Base-by-base conservation (phyloP, 2,797 vertebrate genomes). In the Holocentrus rufus region DNA sequence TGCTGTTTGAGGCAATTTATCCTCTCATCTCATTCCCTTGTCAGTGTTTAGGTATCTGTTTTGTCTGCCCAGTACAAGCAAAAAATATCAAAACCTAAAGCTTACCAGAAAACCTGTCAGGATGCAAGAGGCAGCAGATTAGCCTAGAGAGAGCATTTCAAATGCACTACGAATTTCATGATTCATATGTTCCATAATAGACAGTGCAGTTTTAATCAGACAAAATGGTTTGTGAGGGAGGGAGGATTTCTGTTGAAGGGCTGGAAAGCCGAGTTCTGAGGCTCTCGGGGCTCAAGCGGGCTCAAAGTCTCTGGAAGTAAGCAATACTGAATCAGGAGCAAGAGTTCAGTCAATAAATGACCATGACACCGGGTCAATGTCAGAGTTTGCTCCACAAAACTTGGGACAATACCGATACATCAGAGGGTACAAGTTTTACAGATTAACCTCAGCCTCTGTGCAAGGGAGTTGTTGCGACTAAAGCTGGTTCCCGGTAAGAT, bases 281-380 rank as follows among this genome's bases (percentile, higher is more conserved):
- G 39, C 3, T 11, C 14, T 42, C 2, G 4, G 39, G 14, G 39
- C 39, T 42, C 39, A 42, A 13, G 14, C 39, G 14, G 39, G 14
- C 39, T 42, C 39, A 42, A 14, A 61, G 62, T 58, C 67, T 74
- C 56, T 27, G 23, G 49, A 20, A 62, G 53, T 25, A 68, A 72
- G 42, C 1, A 14, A 74, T 63, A 54, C 27, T 59, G 27, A 54
- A 65, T 72, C 63, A 75, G 77, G 44, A 67, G 53, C 53, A 22
- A 47, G 15, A 9, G 46, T 20, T 10, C 18, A 72, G 54, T 83
- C 80, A 62, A 77, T 85, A 74, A 60, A 69, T 6, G n/a, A 47
- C 61, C 56, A 76, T 72, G 47, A 72, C 65, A 55, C 18, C 5
- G 0, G 27, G 53, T 66, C 73, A 72, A 58, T 70, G 65, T 23